These are phyloP conservation scores for Heptranchias perlo DNA, from an alignment of 2,113 vertebrate genomes.

Conservation along the genomic window DNA sequence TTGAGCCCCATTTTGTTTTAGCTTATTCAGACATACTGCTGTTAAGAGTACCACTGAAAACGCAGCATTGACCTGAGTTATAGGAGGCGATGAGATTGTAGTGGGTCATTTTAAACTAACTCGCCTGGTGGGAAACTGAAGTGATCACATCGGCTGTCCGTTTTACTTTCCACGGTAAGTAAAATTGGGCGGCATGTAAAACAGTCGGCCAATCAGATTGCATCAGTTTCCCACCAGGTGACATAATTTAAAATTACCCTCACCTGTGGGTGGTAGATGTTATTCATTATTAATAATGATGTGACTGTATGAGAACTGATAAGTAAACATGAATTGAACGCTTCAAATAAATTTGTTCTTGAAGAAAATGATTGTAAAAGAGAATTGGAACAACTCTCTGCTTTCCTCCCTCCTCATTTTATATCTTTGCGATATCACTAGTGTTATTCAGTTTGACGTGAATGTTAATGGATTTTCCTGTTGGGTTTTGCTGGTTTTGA, in stretches of 20 bases:
- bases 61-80: conserved; percentile 42
- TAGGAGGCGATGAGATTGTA: conserved; percentile 43
- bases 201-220: too few species aligned
- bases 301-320: not conserved
- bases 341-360: conserved; percentile 12
- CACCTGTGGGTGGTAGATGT: too few species aligned
- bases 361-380: not conserved
- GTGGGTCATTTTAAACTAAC: too few species aligned
- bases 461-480: not conserved
- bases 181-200: too few species aligned
- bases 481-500: not conserved
- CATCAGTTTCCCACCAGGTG: too few species aligned
- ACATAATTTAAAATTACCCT: too few species aligned
- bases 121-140: too few species aligned
- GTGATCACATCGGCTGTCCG: too few species aligned
- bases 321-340: not conserved
- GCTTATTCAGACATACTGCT: conserved; percentile 47
- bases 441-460: not conserved
- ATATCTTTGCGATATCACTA: not conserved
- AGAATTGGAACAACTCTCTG: not conserved
- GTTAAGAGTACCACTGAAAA: conserved; percentile 44
- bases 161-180: too few species aligned
- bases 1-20: conserved; percentile 45
- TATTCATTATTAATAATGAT: too few species aligned
- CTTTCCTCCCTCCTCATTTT: not conserved